Evolutionary conservation across 2,113 vertebrate genomes (phyloP), one percentile per base, ranked within the genome.

Genomic region (Heterochromis multidens): DNA sequence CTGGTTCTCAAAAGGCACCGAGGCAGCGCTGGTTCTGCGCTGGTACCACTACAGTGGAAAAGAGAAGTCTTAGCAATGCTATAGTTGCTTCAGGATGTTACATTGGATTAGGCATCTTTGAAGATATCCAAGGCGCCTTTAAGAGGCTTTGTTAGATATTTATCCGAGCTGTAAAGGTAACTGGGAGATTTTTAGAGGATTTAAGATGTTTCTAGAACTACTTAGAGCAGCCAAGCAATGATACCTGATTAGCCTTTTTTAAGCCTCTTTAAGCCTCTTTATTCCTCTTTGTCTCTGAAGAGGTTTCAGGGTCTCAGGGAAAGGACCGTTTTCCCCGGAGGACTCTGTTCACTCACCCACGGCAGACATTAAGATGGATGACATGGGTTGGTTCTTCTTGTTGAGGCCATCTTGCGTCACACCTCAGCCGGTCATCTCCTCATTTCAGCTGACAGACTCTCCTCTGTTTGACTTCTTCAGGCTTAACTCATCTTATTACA

Each of bases 391-490:
- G 21, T 12, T 46, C 29, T 1, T 7, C 3, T 14, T 31, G 25
- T 37, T 2, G 6, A 33, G 63, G 21, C 10, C 4, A 27, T 85
- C 49, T 43, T 56, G n/a, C 16, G 37, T 90, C 82, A 87, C 11
- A 49, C 29, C 33, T 78, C 79, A 62, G 31, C 87, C 49, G 62
- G 13, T 58, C 37, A n/a, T 81, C 74, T 80, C 74, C 72, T 79
- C 58, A 62, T 72, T 7, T 2, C 21, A 56, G 46, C 79, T 81
- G 40, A 93, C 82, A 86, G 25, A 57, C 13, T 1, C 3, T 84
- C 40, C 40, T 81, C 65, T 93, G 88, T 90, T 79, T 13, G 35
- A 17, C 65, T 65, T 49, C 61, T 1, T 59, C 81, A 17, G 8
- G 21, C 77, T 4, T 14, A 5, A 37, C 29, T 80, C 56, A 29